phyloP scores from a whole-genome alignment of 2,888 invertebrate genomes.

The Megamerina dolium region DNA sequence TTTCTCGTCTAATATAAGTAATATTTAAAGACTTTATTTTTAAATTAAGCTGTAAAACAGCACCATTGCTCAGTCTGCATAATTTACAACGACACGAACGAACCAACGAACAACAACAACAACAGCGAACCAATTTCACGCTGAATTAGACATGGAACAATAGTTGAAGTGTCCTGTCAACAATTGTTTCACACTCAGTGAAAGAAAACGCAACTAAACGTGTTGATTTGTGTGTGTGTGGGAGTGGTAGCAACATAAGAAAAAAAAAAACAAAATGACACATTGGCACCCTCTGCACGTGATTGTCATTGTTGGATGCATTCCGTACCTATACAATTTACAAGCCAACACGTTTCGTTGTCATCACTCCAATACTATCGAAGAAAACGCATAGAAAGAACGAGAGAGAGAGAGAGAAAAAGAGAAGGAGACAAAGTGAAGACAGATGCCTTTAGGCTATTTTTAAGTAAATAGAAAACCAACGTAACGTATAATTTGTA shows the following conservation, averaged over 20 bases:
- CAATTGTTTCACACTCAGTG: constrained; percentile 5
- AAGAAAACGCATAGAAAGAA: not conserved
- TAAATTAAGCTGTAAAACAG: too few relatives aligned
- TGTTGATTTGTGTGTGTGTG: too few relatives aligned
- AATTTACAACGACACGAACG: not conserved
- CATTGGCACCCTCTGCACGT: constrained; percentile 5
- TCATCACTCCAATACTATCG: not conserved
- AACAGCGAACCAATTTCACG: constrained; percentile 47
- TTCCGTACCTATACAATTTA: too few relatives aligned
- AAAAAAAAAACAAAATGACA: constrained; percentile 6
- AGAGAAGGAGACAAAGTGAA: not conserved
- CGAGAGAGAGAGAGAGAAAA: not conserved
- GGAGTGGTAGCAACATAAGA: too few relatives aligned
- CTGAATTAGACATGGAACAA: constrained; percentile 45
- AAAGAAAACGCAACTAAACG: too few relatives aligned
- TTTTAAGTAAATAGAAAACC: too few relatives aligned
- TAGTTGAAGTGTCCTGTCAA: constrained; percentile 47
- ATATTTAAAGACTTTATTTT: too few relatives aligned
- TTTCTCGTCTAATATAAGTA: too few relatives aligned
- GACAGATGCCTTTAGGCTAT: not conserved
- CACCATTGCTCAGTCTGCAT: too few relatives aligned
- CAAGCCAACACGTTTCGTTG: too few relatives aligned
- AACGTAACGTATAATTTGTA: too few relatives aligned
- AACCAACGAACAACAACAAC: constrained; percentile 26
- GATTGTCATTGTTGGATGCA: too few relatives aligned